Evolutionary conservation across 2,888 invertebrate genomes (phyloP), one percentile per base, ranked within the genome.

Genomic region (Melitaea athalia): DNA sequence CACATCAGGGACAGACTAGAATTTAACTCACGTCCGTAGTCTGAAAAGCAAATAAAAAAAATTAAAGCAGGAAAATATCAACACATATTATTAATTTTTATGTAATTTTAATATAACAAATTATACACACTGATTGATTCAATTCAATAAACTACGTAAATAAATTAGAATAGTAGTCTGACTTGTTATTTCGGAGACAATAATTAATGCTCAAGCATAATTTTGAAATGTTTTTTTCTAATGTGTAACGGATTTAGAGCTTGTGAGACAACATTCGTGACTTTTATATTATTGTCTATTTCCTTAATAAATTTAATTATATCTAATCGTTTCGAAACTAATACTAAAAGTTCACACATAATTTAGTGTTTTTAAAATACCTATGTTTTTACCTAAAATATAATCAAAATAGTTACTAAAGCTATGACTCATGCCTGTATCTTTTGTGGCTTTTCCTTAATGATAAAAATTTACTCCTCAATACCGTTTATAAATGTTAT

Each of bases 211-310:
- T 49, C 52, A 59, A 64, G 52, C 64, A 59, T 24, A 14, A 52
- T 62, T 67, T 64, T 14, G 31, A 43, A 64, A 64, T 59, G 2
- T 45, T 64, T 47, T 59, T 49, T 42, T 53, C 38, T 59, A 50
- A 67, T 38, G 47, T 38, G 42, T 67, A 67, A 67, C 63, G 63
- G 60, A 43, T 43, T 60, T 45, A 45, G 15, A 60, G 49, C 53
- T 61, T 61, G 59, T 67, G 68, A 67, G 67, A 64, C 67, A 68
- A 63, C 61, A 83, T 85, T 87, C 73, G 73, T 67, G 71, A 73
- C 68, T 83, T 85, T 85, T 86, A 88, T 87, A 85, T 86, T 85
- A 85, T 86, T 83, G 83, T 85, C 84, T 85, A 86, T 86, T 89
- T 90, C 87, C 85, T 57, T 57, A 33, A 12, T n/a, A 38, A 57